phyloP scores from a whole-genome alignment of 2,113 vertebrate species.

The Columbina picui region DNA sequence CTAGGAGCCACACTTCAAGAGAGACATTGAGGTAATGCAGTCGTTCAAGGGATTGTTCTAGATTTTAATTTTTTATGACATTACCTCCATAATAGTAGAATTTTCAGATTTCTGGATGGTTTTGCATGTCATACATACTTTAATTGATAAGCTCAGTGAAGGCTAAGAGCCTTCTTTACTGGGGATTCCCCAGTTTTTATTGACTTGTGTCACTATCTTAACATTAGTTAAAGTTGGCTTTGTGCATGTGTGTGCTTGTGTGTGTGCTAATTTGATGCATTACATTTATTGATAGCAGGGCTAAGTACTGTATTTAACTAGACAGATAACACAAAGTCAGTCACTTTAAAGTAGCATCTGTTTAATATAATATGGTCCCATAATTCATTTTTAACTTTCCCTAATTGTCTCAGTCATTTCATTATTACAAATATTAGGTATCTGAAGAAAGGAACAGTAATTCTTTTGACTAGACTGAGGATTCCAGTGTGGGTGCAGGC shows the following conservation, averaged over 20 bases:
- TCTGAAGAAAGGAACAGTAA: slow-evolving; percentile 89
- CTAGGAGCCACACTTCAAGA: neutral
- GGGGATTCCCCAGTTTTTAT: neutral
- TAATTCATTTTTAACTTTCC: slow-evolving; percentile 96
- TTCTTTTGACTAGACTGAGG: slow-evolving; percentile 89
- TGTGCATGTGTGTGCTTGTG: neutral
- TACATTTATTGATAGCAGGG: slow-evolving; percentile 70
- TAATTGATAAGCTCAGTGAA: neutral
- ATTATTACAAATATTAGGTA: slow-evolving; percentile 98
- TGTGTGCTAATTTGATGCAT: slow-evolving; percentile 54
- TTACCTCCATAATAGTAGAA: neutral
- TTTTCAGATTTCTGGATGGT: neutral
- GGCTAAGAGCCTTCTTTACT: neutral
- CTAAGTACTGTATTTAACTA: slow-evolving; percentile 80
- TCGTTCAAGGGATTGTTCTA: neutral
- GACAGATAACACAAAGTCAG: slow-evolving; percentile 79
- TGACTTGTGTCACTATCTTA: slow-evolving; percentile 52
- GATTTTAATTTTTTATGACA: neutral
- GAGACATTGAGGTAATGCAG: neutral
- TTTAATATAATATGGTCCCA: slow-evolving; percentile 88
- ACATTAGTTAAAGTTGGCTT: slow-evolving; percentile 38
- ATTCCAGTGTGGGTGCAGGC: slow-evolving; percentile 89
- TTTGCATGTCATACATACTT: fast-evolving
- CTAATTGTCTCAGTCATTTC: slow-evolving; percentile 94
- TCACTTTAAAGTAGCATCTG: slow-evolving; percentile 85